These are phyloP conservation scores for Takifugu flavidus DNA, from an alignment of 2,113 vertebrate genomes.

Conservation along the genomic window DNA sequence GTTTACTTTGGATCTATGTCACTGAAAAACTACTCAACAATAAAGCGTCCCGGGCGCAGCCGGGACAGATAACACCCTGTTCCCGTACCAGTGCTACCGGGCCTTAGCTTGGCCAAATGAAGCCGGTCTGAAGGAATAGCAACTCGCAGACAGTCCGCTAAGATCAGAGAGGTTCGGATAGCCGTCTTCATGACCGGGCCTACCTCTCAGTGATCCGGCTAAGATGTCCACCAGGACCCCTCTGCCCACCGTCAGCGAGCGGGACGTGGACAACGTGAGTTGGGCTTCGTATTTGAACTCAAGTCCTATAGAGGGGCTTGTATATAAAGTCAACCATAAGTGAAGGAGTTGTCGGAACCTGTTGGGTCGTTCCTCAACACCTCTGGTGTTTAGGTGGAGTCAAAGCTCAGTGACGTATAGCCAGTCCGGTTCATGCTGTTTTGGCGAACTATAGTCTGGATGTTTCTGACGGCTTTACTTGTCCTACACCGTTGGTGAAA, in stretches of 20 bases:
- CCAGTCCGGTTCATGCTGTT: no score
- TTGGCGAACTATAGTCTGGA: no score
- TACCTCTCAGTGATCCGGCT: conserved; percentile 23
- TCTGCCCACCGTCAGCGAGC: conserved; percentile 30
- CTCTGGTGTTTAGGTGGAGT: no score
- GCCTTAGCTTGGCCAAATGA: not conserved
- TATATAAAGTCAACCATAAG: no score
- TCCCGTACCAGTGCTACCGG: conserved; percentile 14
- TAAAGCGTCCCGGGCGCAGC: conserved; percentile 3
- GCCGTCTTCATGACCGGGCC: conserved; percentile 31
- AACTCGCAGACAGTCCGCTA: not conserved
- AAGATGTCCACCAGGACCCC: conserved; percentile 48
- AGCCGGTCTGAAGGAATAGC: not conserved
- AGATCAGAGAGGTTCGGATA: conserved; percentile 23
- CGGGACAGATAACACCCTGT: conserved; percentile 7
- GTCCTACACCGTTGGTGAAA: no score
- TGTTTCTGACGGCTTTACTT: no score
- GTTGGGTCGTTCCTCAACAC: no score
- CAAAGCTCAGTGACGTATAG: no score
- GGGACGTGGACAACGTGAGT: not conserved
- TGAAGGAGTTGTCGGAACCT: no score
- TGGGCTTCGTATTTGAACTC: no score
- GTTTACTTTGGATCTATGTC: conserved; percentile 33
- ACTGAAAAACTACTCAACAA: conserved; percentile 8
- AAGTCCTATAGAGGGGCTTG: no score